These are phyloP conservation scores for Cottus gobio DNA, from an alignment of 2,113 vertebrate genomes.

Conservation along the genomic window DNA sequence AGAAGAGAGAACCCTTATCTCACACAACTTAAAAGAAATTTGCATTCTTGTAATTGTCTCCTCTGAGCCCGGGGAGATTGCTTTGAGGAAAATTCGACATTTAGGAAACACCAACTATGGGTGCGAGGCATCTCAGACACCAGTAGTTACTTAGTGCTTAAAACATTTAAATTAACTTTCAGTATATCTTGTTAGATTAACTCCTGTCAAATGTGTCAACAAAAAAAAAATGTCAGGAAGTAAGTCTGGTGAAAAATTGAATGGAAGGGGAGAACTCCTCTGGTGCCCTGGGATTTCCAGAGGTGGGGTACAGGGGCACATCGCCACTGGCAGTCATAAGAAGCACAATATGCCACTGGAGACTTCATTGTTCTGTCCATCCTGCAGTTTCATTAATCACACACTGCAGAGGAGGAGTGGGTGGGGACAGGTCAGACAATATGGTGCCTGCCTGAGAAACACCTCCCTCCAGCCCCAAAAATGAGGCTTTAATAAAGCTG, in stretches of 20 bases:
- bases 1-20: slow-evolving; percentile 55
- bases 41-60: slow-evolving; percentile 56
- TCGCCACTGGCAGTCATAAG: slow-evolving; percentile 41
- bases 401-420: slow-evolving; percentile 37
- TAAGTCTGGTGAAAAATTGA: neutral
- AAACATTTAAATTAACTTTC: neutral
- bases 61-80: slow-evolving; percentile 21
- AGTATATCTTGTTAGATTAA: slow-evolving; percentile 4
- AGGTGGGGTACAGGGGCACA: slow-evolving; percentile 37
- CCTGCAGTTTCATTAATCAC: slow-evolving; percentile 67
- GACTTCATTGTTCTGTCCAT: slow-evolving; percentile 63
- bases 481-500: slow-evolving; percentile 67
- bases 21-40: slow-evolving; percentile 39
- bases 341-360: slow-evolving; percentile 59
- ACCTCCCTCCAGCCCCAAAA: slow-evolving; percentile 29
- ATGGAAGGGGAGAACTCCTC: slow-evolving; percentile 17
- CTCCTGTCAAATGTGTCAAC: neutral
- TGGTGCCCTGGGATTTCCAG: slow-evolving; percentile 30
- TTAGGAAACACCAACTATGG: slow-evolving; percentile 26
- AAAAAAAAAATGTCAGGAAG: neutral
- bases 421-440: slow-evolving; percentile 56
- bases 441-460: slow-evolving; percentile 66
- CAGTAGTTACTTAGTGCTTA: neutral
- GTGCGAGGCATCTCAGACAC: neutral
- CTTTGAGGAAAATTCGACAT: slow-evolving; percentile 41